Percentiles rank a stretch among this genome's conserved stretches.
Conservation (phyloP, 2,888 invertebrate species). For the Allophyes oxyacanthae region DNA sequence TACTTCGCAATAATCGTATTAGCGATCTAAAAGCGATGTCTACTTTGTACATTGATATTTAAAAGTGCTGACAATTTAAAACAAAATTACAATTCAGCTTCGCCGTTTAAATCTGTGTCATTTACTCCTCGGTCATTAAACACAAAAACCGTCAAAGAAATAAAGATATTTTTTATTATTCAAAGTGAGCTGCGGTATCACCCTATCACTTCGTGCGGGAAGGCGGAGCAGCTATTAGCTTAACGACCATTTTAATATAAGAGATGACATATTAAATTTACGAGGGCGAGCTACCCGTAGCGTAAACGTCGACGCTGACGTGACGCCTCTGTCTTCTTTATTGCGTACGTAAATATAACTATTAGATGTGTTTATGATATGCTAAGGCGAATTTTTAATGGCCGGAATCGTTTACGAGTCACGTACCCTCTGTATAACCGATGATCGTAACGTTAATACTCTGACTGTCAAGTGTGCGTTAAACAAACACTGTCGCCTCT, state of each 20-base stretch:
- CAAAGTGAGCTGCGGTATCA: slow-evolving; percentile 74
- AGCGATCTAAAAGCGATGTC: slow-evolving; percentile 1
- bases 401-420: slow-evolving; percentile 70
- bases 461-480: slow-evolving; percentile 50
- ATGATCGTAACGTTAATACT: slow-evolving; percentile 60
- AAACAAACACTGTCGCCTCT: slow-evolving; percentile 59
- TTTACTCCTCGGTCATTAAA: slow-evolving; percentile 60
- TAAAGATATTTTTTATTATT: slow-evolving; percentile 72
- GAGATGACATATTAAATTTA: slow-evolving; percentile 89
- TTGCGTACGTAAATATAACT: slow-evolving; percentile 84
- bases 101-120: slow-evolving; percentile 57
- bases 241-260: slow-evolving; percentile 89
- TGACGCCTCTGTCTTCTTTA: slow-evolving; percentile 85
- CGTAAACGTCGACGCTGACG: slow-evolving; percentile 79
- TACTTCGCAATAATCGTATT: neutral
- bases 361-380: slow-evolving; percentile 82
- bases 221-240: slow-evolving; percentile 86
- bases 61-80: slow-evolving; percentile 50
- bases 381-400: slow-evolving; percentile 79
- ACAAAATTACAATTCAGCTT: slow-evolving; percentile 49
- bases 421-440: slow-evolving; percentile 58
- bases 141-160: slow-evolving; percentile 57
- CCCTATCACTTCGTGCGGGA: slow-evolving; percentile 77
- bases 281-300: slow-evolving; percentile 81
- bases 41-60: slow-evolving; percentile 38